phyloP scores from a whole-genome alignment of 1,140 invertebrate species.

The Aphaenogaster floridana region DNA sequence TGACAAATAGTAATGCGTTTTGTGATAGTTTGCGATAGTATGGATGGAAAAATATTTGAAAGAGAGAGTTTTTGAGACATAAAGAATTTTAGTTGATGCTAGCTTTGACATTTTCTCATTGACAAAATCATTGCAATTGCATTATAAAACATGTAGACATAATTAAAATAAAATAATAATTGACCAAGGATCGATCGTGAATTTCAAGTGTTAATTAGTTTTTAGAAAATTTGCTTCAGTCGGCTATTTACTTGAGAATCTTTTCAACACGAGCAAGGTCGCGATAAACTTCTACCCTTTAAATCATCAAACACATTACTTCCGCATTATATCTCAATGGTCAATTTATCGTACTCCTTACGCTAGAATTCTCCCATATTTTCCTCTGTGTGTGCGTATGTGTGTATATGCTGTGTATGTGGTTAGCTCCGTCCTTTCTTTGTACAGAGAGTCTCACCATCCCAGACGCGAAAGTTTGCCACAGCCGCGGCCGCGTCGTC shows the following conservation, averaged over 20 bases:
- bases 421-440: conserved; percentile 1
- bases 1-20: not conserved
- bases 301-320: conserved; percentile 34
- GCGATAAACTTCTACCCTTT: conserved; percentile 47
- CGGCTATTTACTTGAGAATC: conserved; percentile 3
- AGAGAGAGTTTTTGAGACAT: not conserved
- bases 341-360: conserved; percentile 34
- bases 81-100: not conserved
- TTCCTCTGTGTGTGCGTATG: not conserved
- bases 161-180: not conserved
- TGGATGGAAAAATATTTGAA: not conserved
- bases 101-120: not conserved
- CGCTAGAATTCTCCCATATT: conserved; percentile 12
- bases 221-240: not conserved
- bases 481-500: conserved; percentile 39
- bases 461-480: conserved; percentile 47
- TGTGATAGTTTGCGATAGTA: not conserved
- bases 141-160: not conserved
- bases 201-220: not conserved
- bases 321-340: conserved; percentile 44
- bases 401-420: not conserved
- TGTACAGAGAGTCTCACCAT: conserved; percentile 5
- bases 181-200: not conserved
- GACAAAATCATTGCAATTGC: not conserved
- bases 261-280: conserved; percentile 24